phyloP scores from a whole-genome alignment of 2,113 vertebrate species.

The Sphyrna mokarran region DNA sequence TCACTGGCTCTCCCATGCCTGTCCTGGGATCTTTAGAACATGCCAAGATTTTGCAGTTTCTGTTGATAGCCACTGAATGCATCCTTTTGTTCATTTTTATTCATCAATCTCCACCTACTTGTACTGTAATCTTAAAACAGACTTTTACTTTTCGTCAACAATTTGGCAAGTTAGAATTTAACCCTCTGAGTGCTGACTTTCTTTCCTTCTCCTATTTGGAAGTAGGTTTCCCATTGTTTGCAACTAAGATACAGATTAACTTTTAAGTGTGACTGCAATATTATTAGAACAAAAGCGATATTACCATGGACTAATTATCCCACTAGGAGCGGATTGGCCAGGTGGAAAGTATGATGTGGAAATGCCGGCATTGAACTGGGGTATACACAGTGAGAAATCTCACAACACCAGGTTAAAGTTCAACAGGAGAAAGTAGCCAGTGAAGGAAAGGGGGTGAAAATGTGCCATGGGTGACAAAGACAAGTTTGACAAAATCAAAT shows the following conservation, averaged over 20 bases:
- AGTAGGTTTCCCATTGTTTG: neutral
- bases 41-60: conserved; percentile 24
- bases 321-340: neutral
- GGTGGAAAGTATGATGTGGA: too few species aligned
- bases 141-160: neutral
- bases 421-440: too few species aligned
- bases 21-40: neutral
- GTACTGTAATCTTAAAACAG: conserved; percentile 3
- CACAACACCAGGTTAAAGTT: too few species aligned
- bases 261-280: neutral
- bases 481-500: neutral
- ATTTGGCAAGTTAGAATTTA: neutral
- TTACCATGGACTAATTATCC: neutral
- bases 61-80: conserved; percentile 23
- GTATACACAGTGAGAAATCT: too few species aligned
- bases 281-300: neutral
- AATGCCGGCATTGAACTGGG: too few species aligned
- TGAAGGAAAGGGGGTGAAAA: neutral
- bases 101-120: conserved; percentile 28
- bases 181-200: neutral
- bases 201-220: neutral
- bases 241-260: neutral
- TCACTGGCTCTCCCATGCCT: conserved; percentile 14
- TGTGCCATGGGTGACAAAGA: neutral
- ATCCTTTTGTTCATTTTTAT: conserved; percentile 6